Evolutionary conservation across 2,113 vertebrate species (phyloP).

Genomic region (Calcarius ornatus): DNA sequence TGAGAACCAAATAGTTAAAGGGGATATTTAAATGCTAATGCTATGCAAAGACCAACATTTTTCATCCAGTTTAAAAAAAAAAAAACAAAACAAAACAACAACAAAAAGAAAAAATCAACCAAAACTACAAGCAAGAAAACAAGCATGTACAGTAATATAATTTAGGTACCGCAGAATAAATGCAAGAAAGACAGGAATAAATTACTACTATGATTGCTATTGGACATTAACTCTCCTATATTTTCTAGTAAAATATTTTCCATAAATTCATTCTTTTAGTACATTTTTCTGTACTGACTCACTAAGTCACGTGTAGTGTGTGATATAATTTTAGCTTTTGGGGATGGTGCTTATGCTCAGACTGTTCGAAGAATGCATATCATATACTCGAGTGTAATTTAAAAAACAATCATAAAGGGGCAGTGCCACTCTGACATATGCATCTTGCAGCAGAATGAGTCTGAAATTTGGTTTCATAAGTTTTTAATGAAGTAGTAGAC

Average conservation of each 20-base stretch:
- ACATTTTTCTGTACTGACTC: background rate
- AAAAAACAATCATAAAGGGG: constrained; percentile 20
- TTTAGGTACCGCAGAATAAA: background rate
- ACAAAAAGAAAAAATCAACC: too few species aligned
- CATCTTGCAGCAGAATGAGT: background rate
- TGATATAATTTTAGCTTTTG: background rate
- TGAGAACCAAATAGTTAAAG: background rate
- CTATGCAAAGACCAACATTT: background rate
- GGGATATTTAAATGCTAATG: background rate
- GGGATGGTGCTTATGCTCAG: background rate
- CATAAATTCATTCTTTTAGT: background rate
- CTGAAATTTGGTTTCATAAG: constrained; percentile 3
- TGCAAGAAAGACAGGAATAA: background rate
- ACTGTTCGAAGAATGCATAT: background rate
- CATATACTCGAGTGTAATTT: background rate
- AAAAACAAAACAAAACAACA: too few species aligned
- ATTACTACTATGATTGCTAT: background rate
- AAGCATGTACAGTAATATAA: background rate
- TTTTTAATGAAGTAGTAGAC: constrained; percentile 28
- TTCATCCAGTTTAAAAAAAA: background rate
- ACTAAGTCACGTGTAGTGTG: background rate
- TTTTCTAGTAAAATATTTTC: background rate
- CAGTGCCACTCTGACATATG: background rate
- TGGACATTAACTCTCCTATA: background rate
- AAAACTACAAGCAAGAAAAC: background rate